Evolutionary conservation across 2,888 invertebrate species (phyloP), one percentile per base, ranked within the genome.

Genomic region (Hydropsyche betteni): DNA sequence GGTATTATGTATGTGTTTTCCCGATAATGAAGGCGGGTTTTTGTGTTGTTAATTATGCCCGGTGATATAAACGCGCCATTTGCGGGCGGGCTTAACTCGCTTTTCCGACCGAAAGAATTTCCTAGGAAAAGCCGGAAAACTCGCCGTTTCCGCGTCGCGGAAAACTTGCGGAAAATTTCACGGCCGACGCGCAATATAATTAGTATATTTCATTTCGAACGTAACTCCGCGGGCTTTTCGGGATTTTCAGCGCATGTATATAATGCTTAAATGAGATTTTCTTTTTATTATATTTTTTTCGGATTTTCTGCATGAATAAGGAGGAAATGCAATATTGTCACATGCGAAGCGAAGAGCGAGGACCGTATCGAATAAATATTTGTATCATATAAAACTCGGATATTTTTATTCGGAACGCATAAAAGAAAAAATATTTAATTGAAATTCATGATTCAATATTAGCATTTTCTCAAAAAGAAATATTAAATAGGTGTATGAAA

Each of bases 31-130:
- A 16, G 55, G 55, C 34, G 64, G 36, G 64, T 55, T 55, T 14
- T 64, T 36, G 24, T 36, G 36, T n/a, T 64, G 64, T 64, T 64
- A 64, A 64, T 44, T 44, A 53, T 44, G 52, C 70, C 33, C 70
- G 53, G 52, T 70, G 24, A 72, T 61, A 72, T 72, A 72, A 72
- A 12, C 44, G 55, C n/a, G 44, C 72, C 72, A 72, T 72, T 72
- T 72, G 72, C 58, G 72, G 72, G 58, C 14, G 72, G 24, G 58
- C 72, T 55, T 61, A 55, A 58, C 58, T 61, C 36, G 58, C 64
- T 64, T 64, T 64, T 36, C 64, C 64, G 5, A 36, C 64, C 36
- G 61, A 44, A 72, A 72, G 38, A 72, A 72, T 72, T 72, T 72
- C 58, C 72, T 52, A 33, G n/a, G 16, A 14, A 14, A 14, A 16